Percentiles rank a stretch among this genome's conserved stretches.
phyloP scores from a whole-genome alignment of 2,888 invertebrate genomes.

The Physocephala rufipes region DNA sequence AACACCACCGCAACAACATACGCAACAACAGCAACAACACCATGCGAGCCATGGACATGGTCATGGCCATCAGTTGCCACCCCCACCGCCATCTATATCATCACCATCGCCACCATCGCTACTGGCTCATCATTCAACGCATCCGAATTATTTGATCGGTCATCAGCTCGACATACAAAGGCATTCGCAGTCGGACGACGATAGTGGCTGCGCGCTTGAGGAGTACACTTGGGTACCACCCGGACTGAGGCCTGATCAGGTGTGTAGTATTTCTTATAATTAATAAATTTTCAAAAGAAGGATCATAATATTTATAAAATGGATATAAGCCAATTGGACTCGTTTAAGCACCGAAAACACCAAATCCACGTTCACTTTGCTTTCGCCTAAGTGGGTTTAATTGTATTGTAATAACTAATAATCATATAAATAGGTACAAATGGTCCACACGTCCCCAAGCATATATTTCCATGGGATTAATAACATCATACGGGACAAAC shows the following conservation, averaged over 20 bases:
- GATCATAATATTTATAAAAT: not conserved
- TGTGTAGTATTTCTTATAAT: slow-evolving; percentile 64
- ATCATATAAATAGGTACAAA: too few species aligned
- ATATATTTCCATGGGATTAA: too few species aligned
- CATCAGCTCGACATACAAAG: slow-evolving; percentile 76
- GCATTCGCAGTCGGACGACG: slow-evolving; percentile 95
- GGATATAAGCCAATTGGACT: too few species aligned
- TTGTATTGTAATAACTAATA: too few species aligned
- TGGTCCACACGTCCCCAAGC: too few species aligned
- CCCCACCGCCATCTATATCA: slow-evolving; percentile 61
- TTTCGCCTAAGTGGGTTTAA: too few species aligned
- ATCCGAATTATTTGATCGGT: slow-evolving; percentile 60
- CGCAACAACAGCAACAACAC: slow-evolving; percentile 38
- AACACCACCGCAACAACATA: slow-evolving; percentile 47
- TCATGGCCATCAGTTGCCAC: slow-evolving; percentile 56
- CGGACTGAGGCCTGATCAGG: slow-evolving; percentile 95
- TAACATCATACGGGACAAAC: too few species aligned
- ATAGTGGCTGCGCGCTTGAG: slow-evolving; percentile 97
- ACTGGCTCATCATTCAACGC: slow-evolving; percentile 59
- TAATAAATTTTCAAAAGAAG: too few species aligned
- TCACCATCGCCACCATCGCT: slow-evolving; percentile 65
- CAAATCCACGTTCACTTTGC: too few species aligned
- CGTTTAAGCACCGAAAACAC: too few species aligned
- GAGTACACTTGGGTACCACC: slow-evolving; percentile 99
- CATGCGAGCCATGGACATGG: slow-evolving; percentile 34